Evolutionary conservation across 35 echinoderm and acorn worm species (phyloP), one percentile per base, ranked within the genome.

Genomic region (Apostichopus californicus): DNA sequence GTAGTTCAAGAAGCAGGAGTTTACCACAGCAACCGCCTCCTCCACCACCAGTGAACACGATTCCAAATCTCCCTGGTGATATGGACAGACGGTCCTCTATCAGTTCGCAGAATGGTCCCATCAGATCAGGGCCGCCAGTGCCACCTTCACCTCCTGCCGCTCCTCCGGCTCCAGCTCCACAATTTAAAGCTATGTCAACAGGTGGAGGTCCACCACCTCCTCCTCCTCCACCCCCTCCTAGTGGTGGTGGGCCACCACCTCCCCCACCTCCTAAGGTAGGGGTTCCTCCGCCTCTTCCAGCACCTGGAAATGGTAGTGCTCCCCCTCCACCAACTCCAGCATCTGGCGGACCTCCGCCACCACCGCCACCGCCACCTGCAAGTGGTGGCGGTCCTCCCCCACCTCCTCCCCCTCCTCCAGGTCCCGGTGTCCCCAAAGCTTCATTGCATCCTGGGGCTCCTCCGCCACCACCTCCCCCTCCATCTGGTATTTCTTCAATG

Each of bases 21-120:
- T 56, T 25, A 15, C 88, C 8, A 66, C 72, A 79, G 9, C 72
- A 64, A 4, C 60, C 87, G 17, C 87, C 87, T 20, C 60, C 88
- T 5, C 88, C 93, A 56, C 93, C 93, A 34, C 93, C 87, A 86
- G 80, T 94, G 23, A 92, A 82, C 55, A 92, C 91, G 7, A 92
- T 92, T 61, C 91, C 91, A 34, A 26, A 34, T 60, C 64, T 80
- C n/a, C 92, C 86, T 15, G 91, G 57, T 25, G 78, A 84, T 22
- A 13, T 56, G 18, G 78, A 66, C 18, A 77, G 79, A 57, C 88
- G 87, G 57, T 75, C 79, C 10, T 77, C 79, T 63, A 54, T 66
- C 9, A 8, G n/a, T 52, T 20, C n/a, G 8, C 34, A 20, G 20
- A 34, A 15, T 20, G 57, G 57, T 13, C 9, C 61, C 64, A 66